Evolutionary conservation across 1,140 invertebrate species (phyloP).

Genomic region (Zaprionus capensis): DNA sequence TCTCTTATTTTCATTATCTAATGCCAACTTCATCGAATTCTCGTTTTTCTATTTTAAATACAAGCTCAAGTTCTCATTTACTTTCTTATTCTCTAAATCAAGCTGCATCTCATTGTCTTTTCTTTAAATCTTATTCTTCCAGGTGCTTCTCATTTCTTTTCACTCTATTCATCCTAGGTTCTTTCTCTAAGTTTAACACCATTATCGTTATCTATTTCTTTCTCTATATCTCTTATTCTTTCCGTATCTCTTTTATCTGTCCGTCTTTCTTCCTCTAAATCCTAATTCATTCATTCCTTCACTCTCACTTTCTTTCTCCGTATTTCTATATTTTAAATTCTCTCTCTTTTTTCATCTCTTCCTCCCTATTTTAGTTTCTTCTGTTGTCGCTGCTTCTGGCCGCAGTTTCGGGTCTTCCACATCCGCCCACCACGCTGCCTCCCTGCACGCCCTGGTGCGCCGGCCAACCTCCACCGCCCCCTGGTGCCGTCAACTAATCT

Average conservation of each 20-base stretch:
- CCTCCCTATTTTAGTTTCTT: conserved; percentile 22
- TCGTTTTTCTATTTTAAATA: neutral
- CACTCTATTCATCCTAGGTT: neutral
- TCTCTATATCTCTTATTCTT: neutral
- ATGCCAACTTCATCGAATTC: neutral
- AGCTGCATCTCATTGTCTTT: conserved; percentile 6
- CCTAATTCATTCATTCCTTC: neutral
- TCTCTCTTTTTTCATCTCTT: neutral
- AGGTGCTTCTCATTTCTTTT: no score
- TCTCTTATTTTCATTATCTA: neutral
- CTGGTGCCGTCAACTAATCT: conserved; percentile 51
- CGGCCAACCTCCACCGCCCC: conserved; percentile 53
- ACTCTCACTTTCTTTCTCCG: neutral
- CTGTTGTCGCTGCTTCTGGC: conserved; percentile 39
- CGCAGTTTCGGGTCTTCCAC: neutral
- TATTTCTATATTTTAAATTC: neutral
- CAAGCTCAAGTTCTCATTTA: no score
- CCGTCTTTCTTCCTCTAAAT: neutral
- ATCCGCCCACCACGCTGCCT: neutral
- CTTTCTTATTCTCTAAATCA: no score
- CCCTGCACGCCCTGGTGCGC: conserved; percentile 56
- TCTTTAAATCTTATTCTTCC: neutral
- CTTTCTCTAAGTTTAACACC: neutral
- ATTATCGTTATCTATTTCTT: neutral
- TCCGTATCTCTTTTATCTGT: neutral